Evolutionary conservation across 2,797 vertebrate species (phyloP), one percentile per base, ranked within the genome.

Genomic region (Tokudaia muenninki): DNA sequence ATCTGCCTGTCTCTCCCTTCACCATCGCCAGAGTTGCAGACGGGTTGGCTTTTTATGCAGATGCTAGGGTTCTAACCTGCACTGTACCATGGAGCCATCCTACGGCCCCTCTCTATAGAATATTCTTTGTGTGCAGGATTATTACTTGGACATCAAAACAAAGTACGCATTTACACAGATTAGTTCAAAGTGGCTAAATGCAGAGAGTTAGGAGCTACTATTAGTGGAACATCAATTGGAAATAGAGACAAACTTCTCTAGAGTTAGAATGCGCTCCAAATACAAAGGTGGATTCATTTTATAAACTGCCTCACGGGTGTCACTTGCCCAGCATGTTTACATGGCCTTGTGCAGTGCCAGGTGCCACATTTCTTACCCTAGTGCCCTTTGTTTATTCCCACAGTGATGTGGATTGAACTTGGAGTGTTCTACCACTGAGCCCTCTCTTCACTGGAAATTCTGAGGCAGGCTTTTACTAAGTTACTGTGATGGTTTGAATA

Each of bases 221-320:
- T 52, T 44, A 75, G 24, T 31, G 82, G 63, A 80, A 24, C 24
- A 83, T 29, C 57, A 88, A 52, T 77, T 4, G 90, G 74, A 91
- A 94, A 87, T 52, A 65, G 83, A 95, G 55, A 87, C 74, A 59
- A 81, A 77, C 44, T 41, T 96, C 52, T 93, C 19, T 67, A 90
- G 41, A 80, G 70, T 78, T 77, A 97, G 92, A 90, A 92, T 4
- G 3, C 83, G 79, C 75, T 24, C 70, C n/a, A 37, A 19, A 22
- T 37, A 29, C 82, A 93, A 78, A 90, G 52, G 8, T 3, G 3
- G 41, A 47, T 57, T 94, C 81, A 22, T 79, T 94, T 90, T 63
- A 63, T 8, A 44, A 65, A 91, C 77, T 2, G 14, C 52, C 29
- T 82, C 37, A 65, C 12, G 26, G n/a, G 59, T 11, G 0, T 72